Evolutionary conservation across 2,797 vertebrate genomes (phyloP), one percentile per base, ranked within the genome.

Genomic region (Takifugu ocellatus): DNA sequence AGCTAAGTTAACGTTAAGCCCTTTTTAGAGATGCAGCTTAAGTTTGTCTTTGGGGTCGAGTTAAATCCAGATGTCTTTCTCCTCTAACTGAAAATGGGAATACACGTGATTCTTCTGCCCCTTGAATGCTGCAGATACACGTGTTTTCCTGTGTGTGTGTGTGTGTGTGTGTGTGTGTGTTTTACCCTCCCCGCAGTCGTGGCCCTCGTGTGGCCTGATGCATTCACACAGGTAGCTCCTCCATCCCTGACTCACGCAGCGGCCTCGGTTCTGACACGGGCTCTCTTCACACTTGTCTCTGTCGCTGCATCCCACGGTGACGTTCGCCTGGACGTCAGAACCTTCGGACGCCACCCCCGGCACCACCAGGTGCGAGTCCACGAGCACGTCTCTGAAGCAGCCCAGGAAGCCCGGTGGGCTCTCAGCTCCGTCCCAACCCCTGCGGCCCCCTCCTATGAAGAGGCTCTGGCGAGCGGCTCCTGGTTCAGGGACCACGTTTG

Each of bases 211-310:
- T 0, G 95, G 95, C 68, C 94, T 82, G 82, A 91, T 86, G 82
- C 95, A 96, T 25, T 94, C 93, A 0, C 96, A 97, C 43, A 17
- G 72, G 78, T 93, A 93, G 62, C 80, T 88, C 77, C 91, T 90
- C 94, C 94, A 94, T 45, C 89, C 88, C 75, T 90, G 84, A 79
- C 92, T 93, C 74, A 91, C 66, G 33, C 96, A 97, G 59, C 70
- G 91, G 6, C 95, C 96, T 72, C 93, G 89, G 82, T 93, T 94
- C 75, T 88, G 91, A 83, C 96, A 98, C 0, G 94, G 95, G 5
- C 88, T 82, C 15, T 82, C 87, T 25, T 90, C 88, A 69, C 96
- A 99, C 81, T 89, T 91, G 71, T 96, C 92, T 68, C 75, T 87
- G 80, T 90, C 88, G 45, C 66, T 74, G 70, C 97, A 99, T 51